Evolutionary conservation across 1,140 invertebrate species (phyloP), one percentile per base, ranked within the genome.

Genomic region (Pseudomyrmex sp.): DNA sequence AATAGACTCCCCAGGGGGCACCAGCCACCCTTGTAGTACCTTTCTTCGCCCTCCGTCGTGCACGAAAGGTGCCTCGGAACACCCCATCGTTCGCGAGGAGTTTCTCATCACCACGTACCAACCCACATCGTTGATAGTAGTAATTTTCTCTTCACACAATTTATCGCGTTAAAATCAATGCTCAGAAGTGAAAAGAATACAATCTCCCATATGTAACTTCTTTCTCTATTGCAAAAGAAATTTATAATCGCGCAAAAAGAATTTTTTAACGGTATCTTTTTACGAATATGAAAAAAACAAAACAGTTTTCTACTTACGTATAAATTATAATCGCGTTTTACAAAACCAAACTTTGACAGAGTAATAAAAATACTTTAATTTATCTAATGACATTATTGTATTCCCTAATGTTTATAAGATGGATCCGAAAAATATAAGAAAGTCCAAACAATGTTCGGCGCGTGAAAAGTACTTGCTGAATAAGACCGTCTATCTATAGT

Each of bases 1-100:
- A 93, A 93, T 93, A 88, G 92, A 77, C 85, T 90, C 92, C 92
- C 92, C 90, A 90, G 92, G 93, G 92, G 91, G 91, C 91, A 91
- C 82, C 91, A 90, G 86, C 88, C 89, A 90, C 90, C 91, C 92
- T 92, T 91, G 89, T 91, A 91, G 87, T 91, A 92, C 90, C 91
- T 91, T 89, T 91, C 89, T 91, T 92, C 88, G 90, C 88, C 88
- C 85, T 90, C 90, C 90, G 88, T 90, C 90, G 88, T 88, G 70
- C 86, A 87, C 84, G 87, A 89, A 89, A 90, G 89, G 89, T 91
- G 87, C 90, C 88, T 91, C 82, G 77, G 82, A 87, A 85, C 86
- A 82, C 87, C 80, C 88, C 4, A 83, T 86, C 88, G 74, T 76
- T 26, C 74, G 75, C 75, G 61, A 73, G 58, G 69, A 77, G 70